phyloP scores from a whole-genome alignment of 2,113 vertebrate genomes.

The Platysteira castanea region DNA sequence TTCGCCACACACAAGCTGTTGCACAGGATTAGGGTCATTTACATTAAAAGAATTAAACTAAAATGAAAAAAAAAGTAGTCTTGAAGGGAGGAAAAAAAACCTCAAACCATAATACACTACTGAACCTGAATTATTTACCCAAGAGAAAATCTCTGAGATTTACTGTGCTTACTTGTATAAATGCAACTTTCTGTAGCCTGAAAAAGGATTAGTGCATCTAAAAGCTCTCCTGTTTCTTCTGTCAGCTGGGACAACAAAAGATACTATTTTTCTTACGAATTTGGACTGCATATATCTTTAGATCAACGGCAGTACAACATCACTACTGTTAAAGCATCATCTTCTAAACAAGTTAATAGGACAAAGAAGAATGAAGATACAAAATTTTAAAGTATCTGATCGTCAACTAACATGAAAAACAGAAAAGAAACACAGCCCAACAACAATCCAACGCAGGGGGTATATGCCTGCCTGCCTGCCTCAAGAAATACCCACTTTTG shows the following conservation, averaged over 20 bases:
- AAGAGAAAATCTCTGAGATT: not conserved
- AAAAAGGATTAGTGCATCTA: not conserved
- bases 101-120: not conserved
- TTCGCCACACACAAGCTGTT: not conserved
- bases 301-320: not conserved
- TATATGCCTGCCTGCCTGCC: not conserved
- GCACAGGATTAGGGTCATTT: not conserved
- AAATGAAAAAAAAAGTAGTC: not conserved
- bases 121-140: not conserved
- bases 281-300: not conserved
- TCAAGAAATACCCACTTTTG: not conserved
- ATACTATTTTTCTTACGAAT: not conserved
- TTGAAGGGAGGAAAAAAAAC: not conserved
- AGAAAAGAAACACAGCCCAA: not conserved
- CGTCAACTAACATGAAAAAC: not conserved
- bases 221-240: not conserved
- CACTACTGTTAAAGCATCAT: not conserved
- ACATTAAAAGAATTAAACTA: not conserved
- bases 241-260: not conserved
- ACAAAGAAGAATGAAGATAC: not conserved
- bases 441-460: not conserved
- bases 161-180: not conserved
- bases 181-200: not conserved
- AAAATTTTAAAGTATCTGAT: not conserved
- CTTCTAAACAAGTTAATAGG: not conserved